Percentiles rank a stretch among this genome's conserved stretches.
These are phyloP conservation scores for Thunnus albacares DNA, from an alignment of 2,797 vertebrate genomes.

Conservation along the genomic window DNA sequence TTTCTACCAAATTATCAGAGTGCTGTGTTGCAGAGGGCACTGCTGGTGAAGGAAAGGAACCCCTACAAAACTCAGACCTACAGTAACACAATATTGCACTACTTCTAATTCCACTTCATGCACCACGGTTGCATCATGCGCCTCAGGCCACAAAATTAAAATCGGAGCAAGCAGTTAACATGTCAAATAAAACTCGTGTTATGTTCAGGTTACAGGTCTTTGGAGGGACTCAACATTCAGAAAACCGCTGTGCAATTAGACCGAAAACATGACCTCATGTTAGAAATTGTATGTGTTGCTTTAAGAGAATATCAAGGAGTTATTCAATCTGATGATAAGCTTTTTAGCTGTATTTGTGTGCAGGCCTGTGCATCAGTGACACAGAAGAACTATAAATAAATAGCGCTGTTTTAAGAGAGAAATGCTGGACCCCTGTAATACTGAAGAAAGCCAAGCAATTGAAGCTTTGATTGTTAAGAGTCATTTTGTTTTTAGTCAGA, in stretches of 20 bases:
- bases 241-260: conserved; percentile 12
- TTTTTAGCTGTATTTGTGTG: conserved; percentile 20
- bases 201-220: conserved; percentile 20
- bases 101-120: conserved; percentile 11
- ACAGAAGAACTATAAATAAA: not conserved
- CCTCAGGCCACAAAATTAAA: conserved; percentile 21
- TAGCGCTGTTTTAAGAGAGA: not conserved
- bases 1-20: not conserved
- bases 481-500: conserved; percentile 10
- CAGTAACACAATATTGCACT: conserved; percentile 15
- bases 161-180: conserved; percentile 27
- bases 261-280: not conserved
- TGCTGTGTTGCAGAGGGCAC: not conserved
- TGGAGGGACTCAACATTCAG: not conserved
- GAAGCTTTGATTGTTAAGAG: not conserved
- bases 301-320: not conserved
- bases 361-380: not conserved
- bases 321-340: not conserved
- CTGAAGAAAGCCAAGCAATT: not conserved
- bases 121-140: conserved; percentile 4
- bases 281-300: conserved; percentile 1
- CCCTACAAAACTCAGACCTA: not conserved
- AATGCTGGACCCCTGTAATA: not conserved
- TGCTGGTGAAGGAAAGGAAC: conserved; percentile 6
- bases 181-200: conserved; percentile 40